These are phyloP conservation scores for Phalacrocorax aristotelis DNA, from an alignment of 2,113 vertebrate species.

Conservation along the genomic window DNA sequence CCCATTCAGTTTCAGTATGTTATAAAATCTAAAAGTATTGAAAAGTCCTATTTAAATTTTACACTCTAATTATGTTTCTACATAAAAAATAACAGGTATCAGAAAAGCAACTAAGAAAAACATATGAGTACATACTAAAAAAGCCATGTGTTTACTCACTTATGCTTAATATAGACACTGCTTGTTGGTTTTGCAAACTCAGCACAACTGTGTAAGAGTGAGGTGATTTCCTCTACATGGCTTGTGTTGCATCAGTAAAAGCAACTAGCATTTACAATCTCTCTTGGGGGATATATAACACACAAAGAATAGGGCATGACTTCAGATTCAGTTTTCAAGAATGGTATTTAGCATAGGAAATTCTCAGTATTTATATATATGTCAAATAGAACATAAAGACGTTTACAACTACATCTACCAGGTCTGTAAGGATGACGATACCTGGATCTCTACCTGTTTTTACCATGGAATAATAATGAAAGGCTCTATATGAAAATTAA, in stretches of 20 bases:
- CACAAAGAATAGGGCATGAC: background rate
- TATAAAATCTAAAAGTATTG: background rate
- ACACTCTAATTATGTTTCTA: background rate
- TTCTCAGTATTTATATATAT: background rate
- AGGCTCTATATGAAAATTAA: background rate
- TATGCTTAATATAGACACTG: background rate
- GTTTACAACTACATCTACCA: background rate
- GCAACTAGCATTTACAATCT: background rate
- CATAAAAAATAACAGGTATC: background rate
- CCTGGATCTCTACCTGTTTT: background rate
- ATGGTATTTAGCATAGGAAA: background rate
- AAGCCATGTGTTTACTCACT: background rate
- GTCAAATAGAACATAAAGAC: background rate
- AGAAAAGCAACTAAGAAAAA: background rate
- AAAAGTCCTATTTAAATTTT: background rate
- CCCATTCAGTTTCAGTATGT: background rate
- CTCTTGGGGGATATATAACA: background rate
- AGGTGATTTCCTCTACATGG: background rate
- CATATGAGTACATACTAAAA: background rate
- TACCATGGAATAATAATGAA: background rate
- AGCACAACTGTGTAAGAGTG: background rate
- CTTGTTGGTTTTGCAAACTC: background rate
- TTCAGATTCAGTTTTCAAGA: background rate
- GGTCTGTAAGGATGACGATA: background rate
- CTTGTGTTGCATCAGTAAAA: background rate